phyloP scores from a whole-genome alignment of 1,140 invertebrate genomes.

The Drosophila orena region DNA sequence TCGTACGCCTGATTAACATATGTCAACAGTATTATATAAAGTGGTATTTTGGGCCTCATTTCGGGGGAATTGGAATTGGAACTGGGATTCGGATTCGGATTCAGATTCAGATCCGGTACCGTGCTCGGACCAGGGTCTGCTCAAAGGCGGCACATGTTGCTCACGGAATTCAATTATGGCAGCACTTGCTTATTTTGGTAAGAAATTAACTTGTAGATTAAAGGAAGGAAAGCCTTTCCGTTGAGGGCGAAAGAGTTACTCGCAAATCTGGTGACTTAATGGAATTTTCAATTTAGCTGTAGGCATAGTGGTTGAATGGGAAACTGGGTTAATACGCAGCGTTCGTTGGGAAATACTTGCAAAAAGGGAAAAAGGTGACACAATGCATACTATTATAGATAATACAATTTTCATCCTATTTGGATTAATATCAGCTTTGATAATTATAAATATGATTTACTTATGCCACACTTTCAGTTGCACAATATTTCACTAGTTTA shows the following conservation, averaged over 20 bases:
- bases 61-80: slow-evolving; percentile 58
- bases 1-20: slow-evolving; percentile 85
- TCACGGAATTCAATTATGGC: slow-evolving; percentile 76
- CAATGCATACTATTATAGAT: background rate
- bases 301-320: background rate
- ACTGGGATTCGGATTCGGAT: slow-evolving; percentile 29
- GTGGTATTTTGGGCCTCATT: slow-evolving; percentile 70
- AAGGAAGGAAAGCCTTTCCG: background rate
- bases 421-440: no score
- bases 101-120: slow-evolving; percentile 8
- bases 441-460: no score
- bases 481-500: no score
- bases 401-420: background rate
- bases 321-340: slow-evolving; percentile 12
- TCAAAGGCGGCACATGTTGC: slow-evolving; percentile 40
- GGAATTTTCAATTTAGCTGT: slow-evolving; percentile 30
- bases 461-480: no score
- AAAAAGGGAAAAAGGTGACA: background rate
- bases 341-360: slow-evolving; percentile 3
- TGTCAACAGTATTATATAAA: slow-evolving; percentile 85
- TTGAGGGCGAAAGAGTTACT: slow-evolving; percentile 26
- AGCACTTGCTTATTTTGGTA: slow-evolving; percentile 75
- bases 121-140: slow-evolving; percentile 19
- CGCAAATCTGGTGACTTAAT: slow-evolving; percentile 38
- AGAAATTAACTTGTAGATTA: slow-evolving; percentile 77